Conservation (phyloP, 1,140 invertebrate genomes). For the Zaprionus gabonicus region DNA sequence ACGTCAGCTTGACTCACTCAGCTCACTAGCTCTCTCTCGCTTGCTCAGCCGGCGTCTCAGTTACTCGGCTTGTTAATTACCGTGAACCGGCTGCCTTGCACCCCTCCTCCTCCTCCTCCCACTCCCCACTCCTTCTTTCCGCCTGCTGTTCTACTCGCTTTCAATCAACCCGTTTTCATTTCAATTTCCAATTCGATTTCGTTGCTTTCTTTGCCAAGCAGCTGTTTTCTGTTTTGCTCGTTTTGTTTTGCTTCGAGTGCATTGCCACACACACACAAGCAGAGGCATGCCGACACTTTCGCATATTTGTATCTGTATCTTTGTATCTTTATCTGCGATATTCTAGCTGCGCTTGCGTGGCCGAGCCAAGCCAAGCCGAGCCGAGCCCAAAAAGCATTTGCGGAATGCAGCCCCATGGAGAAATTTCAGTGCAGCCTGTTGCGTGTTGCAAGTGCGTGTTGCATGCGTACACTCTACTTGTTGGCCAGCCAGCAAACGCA, state of each 20-base stretch:
- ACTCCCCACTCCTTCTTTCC: not conserved
- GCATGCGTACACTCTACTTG: constrained; percentile 30
- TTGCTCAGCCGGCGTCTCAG: constrained; percentile 56
- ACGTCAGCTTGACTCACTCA: constrained; percentile 53
- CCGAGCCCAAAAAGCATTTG: constrained; percentile 28
- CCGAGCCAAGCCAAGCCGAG: not conserved
- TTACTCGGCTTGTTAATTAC: constrained; percentile 45
- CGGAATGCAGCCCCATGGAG: constrained; percentile 59
- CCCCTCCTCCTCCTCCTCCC: not conserved
- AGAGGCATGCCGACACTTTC: constrained; percentile 15
- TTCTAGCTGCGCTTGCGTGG: constrained; percentile 62
- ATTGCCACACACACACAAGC: not conserved
- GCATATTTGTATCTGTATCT: constrained; percentile 41
- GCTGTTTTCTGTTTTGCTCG: constrained; percentile 73
- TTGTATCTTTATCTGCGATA: constrained; percentile 5
- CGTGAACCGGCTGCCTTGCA: constrained; percentile 32
- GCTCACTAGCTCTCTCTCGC: constrained; percentile 6
- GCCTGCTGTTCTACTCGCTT: not conserved
- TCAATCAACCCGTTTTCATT: constrained; percentile 69
- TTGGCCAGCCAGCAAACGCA: constrained; percentile 10
- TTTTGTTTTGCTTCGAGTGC: constrained; percentile 51
- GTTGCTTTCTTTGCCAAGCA: constrained; percentile 46
- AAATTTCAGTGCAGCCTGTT: constrained; percentile 43
- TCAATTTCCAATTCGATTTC: constrained; percentile 60
- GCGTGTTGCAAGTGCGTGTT: constrained; percentile 35